Evolutionary conservation across 2,888 invertebrate species (phyloP), one percentile per base, ranked within the genome.

Genomic region (Polyommatus iphigenia): DNA sequence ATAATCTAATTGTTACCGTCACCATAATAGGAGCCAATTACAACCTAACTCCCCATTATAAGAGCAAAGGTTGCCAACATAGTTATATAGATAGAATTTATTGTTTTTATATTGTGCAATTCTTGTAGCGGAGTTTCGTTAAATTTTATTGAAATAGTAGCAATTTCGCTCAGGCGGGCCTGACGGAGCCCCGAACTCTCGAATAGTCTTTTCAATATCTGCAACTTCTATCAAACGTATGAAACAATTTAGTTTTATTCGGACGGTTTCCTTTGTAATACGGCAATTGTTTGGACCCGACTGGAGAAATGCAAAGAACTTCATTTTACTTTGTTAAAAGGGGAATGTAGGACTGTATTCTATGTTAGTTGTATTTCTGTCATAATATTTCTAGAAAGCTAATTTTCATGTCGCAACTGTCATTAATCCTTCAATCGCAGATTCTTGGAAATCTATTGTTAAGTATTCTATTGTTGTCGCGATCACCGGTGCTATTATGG

Each of bases 121-220:
- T 59, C 67, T 67, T 67, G 29, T 79, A 75, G 78, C 77, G 75
- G 62, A 81, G 72, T 76, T 79, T 79, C 78, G 76, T 72, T 62
- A 59, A 71, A 79, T 79, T 80, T 80, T 81, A 81, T 79, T 81
- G 79, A 76, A 79, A 67, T 78, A 24, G 80, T 79, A 32, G 80
- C 81, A 81, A 81, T 81, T 80, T 81, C 80, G 79, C 67, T 32
- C 67, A 76, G 57, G 77, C 54, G 62, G 50, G 32, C 73, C 80
- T 78, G 80, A 79, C 78, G 80, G 78, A 79, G 80, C 79, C 78
- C 76, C 78, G 80, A 79, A 76, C 79, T 80, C 78, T 79, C 79
- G 81, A 81, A 81, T 80, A 80, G 81, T 80, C 80, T 79, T 80
- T 79, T 80, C 80, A 80, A 81, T 81, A 81, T 81, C 80, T 77